These are phyloP conservation scores for Amphiprion percula DNA, from an alignment of 2,113 vertebrate genomes.

Conservation along the genomic window DNA sequence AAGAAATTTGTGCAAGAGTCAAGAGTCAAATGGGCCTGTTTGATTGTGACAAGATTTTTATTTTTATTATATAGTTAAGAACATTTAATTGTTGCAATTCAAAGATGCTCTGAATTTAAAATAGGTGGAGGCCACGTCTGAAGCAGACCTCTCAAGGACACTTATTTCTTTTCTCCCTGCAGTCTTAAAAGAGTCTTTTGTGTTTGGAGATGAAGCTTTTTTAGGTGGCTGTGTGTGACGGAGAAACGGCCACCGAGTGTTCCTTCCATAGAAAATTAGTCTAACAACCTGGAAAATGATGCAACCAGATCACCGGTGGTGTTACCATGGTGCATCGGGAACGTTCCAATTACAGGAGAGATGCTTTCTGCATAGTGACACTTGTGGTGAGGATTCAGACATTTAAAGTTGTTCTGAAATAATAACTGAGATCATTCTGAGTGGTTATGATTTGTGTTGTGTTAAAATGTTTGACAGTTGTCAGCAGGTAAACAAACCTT, in stretches of 20 bases:
- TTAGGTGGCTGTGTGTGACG: neutral
- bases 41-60: neutral
- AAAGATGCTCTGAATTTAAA: slow-evolving; percentile 2
- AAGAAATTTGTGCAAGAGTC: neutral
- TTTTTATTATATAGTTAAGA: neutral
- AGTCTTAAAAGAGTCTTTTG: slow-evolving; percentile 22
- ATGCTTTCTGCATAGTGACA: neutral
- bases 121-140: neutral
- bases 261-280: slow-evolving; percentile 6
- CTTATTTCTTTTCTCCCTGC: accelerated
- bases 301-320: neutral
- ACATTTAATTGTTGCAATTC: neutral
- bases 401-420: neutral
- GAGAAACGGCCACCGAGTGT: neutral
- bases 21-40: neutral
- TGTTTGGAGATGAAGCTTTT: slow-evolving; percentile 8
- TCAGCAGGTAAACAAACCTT: no score
- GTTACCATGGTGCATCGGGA: neutral
- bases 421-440: no score
- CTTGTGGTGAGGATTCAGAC: neutral
- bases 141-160: neutral
- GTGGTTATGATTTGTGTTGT: no score
- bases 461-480: no score
- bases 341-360: neutral
- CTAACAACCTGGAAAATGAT: slow-evolving; percentile 12